Conservation (phyloP, 2,113 vertebrate genomes). For the Neolamprologus ventralis region DNA sequence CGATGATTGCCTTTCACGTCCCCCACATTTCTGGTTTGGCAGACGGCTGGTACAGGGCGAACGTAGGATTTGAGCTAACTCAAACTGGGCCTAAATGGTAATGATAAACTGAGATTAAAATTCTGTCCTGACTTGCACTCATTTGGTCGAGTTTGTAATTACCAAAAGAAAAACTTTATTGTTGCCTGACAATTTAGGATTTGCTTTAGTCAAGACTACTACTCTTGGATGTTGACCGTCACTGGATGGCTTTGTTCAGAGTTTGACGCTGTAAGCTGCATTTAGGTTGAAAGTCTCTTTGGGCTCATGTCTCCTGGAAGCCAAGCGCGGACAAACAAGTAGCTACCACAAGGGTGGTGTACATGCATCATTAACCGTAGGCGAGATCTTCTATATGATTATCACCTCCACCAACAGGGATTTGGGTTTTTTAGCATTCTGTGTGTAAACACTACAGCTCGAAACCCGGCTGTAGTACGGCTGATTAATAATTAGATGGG, state of each 20-base stretch:
- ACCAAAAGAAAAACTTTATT: background rate
- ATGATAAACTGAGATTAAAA: background rate
- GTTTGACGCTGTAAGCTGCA: background rate
- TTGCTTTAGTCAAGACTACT: background rate
- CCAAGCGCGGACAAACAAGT: background rate
- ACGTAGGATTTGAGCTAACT: conserved; percentile 16
- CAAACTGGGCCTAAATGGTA: background rate
- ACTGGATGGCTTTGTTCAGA: background rate
- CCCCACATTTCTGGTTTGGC: conserved; percentile 18
- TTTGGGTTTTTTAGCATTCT: background rate
- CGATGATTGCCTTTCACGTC: conserved; percentile 54
- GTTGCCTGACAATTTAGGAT: background rate
- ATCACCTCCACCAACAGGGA: background rate
- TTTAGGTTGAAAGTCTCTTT: background rate
- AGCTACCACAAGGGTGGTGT: background rate
- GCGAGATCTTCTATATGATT: background rate
- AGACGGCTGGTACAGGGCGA: conserved; percentile 28
- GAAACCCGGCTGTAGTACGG: accelerated
- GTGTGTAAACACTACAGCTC: background rate
- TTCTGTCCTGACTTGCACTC: background rate
- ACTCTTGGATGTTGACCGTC: background rate
- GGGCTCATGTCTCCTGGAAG: background rate
- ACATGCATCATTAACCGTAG: background rate
- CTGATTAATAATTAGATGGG: background rate
- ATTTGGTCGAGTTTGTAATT: background rate